These are phyloP conservation scores for Himalopsyche japonica DNA, from an alignment of 2,888 invertebrate genomes.

Conservation along the genomic window DNA sequence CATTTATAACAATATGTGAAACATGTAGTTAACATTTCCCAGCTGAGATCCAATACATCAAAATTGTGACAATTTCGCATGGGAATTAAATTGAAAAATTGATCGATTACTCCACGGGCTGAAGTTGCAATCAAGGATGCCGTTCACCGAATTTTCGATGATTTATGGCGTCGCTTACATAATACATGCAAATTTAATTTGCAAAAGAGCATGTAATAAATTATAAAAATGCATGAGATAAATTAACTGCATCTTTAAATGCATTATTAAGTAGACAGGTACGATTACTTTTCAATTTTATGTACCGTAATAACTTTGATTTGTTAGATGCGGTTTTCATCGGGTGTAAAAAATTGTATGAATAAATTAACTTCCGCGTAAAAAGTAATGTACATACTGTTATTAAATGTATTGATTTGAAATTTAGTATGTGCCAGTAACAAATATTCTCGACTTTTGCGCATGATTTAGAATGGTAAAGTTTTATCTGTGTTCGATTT, in stretches of 20 bases:
- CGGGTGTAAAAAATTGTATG: neutral
- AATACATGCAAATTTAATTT: neutral
- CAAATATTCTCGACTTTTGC: no score
- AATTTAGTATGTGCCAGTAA: no score
- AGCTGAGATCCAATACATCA: neutral
- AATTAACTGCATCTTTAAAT: neutral
- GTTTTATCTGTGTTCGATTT: no score
- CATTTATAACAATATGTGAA: neutral
- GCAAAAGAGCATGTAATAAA: neutral
- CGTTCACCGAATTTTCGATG: neutral
- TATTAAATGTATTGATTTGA: no score
- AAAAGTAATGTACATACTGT: neutral
- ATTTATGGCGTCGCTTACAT: neutral
- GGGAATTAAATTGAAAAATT: constrained; percentile 1
- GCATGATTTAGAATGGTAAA: no score
- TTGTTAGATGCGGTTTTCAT: neutral
- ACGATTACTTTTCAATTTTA: neutral
- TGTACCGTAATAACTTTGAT: neutral
- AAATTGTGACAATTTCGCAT: constrained; percentile 5
- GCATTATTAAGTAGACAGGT: neutral
- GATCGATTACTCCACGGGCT: neutral
- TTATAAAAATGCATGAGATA: neutral
- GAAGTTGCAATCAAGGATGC: neutral
- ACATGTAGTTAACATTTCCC: neutral
- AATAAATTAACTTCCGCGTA: neutral